A percentile compares a stretch with the other conserved stretches of the same genome.
phyloP scores from a whole-genome alignment of 2,113 vertebrate genomes.

The Epinephelus moara region DNA sequence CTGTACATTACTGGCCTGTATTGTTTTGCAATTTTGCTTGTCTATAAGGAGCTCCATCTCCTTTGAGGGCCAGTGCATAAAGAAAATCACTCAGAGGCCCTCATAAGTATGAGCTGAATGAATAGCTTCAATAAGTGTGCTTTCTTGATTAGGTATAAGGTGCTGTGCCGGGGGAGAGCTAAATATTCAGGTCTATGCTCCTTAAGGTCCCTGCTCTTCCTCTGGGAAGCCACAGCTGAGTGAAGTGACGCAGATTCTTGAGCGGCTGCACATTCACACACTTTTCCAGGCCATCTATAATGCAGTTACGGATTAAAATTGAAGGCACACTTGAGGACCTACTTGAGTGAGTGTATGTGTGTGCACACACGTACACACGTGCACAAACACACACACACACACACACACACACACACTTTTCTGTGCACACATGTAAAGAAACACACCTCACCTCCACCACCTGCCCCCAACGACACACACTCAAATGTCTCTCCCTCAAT shows the following conservation, averaged over 20 bases:
- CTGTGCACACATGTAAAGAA: background rate
- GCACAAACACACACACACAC: too few relatives aligned
- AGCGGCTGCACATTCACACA: slow-evolving; percentile 14
- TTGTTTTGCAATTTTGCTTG: slow-evolving; percentile 4
- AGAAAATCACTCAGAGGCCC: background rate
- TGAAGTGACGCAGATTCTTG: slow-evolving; percentile 26
- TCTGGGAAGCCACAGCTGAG: slow-evolving; percentile 37
- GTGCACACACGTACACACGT: background rate
- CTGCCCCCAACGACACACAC: slow-evolving; percentile 18
- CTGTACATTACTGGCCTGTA: background rate
- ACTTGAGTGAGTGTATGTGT: background rate
- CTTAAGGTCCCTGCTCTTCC: slow-evolving; percentile 9
- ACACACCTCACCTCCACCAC: slow-evolving; percentile 1
- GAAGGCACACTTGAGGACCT: slow-evolving; percentile 18
- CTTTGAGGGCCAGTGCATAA: background rate
- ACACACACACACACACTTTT: background rate
- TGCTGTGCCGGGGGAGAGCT: background rate
- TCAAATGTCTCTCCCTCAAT: slow-evolving; percentile 28
- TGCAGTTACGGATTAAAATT: slow-evolving; percentile 48
- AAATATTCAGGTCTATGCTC: slow-evolving; percentile 16
- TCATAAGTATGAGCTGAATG: background rate
- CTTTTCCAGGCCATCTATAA: slow-evolving; percentile 50
- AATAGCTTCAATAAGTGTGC: slow-evolving; percentile 11
- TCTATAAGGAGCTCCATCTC: background rate
- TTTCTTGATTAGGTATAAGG: slow-evolving; percentile 9